phyloP scores from a whole-genome alignment of 2,113 vertebrate species.

The Motacilla tschutschensis region DNA sequence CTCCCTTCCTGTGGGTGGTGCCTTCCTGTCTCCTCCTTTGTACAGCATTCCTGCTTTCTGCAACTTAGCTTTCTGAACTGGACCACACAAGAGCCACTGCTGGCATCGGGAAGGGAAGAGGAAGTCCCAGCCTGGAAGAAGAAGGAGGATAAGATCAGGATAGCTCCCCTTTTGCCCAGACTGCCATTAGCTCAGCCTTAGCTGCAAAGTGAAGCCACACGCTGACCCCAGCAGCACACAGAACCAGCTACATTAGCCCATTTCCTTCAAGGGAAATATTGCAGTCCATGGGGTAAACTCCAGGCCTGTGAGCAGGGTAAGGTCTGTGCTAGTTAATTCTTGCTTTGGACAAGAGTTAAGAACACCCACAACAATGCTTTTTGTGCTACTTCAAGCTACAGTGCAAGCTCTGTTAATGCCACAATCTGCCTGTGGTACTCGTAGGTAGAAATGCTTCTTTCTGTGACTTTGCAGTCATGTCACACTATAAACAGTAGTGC shows the following conservation, averaged over 20 bases:
- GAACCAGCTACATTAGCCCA: not conserved
- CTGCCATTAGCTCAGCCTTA: slow-evolving; percentile 2
- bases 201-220: not conserved
- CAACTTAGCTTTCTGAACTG: slow-evolving; percentile 44
- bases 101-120: slow-evolving; percentile 13
- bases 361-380: not conserved
- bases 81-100: slow-evolving; percentile 43
- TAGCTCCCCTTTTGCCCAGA: not conserved
- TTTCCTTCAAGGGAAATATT: not conserved
- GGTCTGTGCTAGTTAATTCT: not conserved
- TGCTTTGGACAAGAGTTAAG: not conserved
- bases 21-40: slow-evolving; percentile 49
- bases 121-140: slow-evolving; percentile 58
- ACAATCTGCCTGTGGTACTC: not conserved
- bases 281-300: not conserved
- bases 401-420: not conserved
- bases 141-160: slow-evolving; percentile 58
- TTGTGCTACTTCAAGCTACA: not conserved
- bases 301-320: not conserved
- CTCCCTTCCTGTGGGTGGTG: slow-evolving; percentile 38
- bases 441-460: not conserved
- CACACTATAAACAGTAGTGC: not conserved
- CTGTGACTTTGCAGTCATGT: not conserved
- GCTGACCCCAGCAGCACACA: not conserved
- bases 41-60: slow-evolving; percentile 41